phyloP scores from a whole-genome alignment of 2,888 invertebrate genomes.

The Nysson spinosus region DNA sequence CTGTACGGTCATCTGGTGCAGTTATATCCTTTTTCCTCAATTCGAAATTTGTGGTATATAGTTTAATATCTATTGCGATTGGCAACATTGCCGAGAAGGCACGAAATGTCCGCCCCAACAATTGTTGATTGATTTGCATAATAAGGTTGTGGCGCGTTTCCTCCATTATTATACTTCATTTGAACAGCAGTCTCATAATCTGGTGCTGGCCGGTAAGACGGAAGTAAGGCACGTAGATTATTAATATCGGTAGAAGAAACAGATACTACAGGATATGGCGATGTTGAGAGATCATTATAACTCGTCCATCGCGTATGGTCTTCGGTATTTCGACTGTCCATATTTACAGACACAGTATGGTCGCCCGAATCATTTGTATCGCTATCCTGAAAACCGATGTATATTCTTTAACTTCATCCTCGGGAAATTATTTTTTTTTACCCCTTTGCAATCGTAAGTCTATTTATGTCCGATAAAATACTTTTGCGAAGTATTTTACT shows the following conservation, averaged over 20 bases:
- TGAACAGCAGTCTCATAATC: slow-evolving; percentile 97
- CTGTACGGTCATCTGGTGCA: no score
- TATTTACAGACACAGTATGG: slow-evolving; percentile 70
- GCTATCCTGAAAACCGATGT: slow-evolving; percentile 62
- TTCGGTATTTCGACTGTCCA: slow-evolving; percentile 69
- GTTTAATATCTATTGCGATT: slow-evolving; percentile 73
- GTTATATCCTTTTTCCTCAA: no score
- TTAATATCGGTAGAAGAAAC: slow-evolving; percentile 78
- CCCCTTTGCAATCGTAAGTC: no score
- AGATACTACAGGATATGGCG: slow-evolving; percentile 73
- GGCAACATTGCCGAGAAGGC: slow-evolving; percentile 69
- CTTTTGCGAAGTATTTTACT: no score
- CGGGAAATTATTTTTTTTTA: no score
- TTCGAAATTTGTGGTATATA: no score
- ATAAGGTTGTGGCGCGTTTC: slow-evolving; percentile 71
- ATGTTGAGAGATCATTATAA: slow-evolving; percentile 74
- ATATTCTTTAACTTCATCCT: no score
- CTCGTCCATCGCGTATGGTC: slow-evolving; percentile 74
- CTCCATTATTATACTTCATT: slow-evolving; percentile 83
- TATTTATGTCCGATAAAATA: no score
- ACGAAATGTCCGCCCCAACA: slow-evolving; percentile 72
- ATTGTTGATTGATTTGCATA: slow-evolving; percentile 75
- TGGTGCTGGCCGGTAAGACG: slow-evolving; percentile 92
- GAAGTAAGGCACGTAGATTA: slow-evolving; percentile 85
- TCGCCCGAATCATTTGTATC: slow-evolving; percentile 73